These are phyloP conservation scores for Megalopta genalis DNA, from an alignment of 1,140 invertebrate species.

Conservation along the genomic window DNA sequence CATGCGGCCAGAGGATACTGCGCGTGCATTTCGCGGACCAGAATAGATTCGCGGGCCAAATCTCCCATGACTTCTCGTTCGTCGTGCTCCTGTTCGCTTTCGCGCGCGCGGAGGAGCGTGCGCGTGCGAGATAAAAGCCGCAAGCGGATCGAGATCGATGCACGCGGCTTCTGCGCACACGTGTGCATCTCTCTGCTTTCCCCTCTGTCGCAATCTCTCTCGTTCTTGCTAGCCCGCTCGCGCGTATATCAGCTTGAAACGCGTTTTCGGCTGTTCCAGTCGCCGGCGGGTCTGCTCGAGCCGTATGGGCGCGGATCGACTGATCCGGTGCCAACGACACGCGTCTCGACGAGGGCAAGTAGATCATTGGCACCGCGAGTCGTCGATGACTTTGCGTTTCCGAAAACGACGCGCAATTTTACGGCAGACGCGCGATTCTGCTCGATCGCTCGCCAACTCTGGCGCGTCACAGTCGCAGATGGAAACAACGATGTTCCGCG, in stretches of 20 bases:
- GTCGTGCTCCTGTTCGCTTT: conserved; percentile 49
- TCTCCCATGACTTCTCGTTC: conserved; percentile 76
- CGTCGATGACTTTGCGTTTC: conserved; percentile 8
- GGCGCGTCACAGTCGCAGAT: conserved; percentile 21
- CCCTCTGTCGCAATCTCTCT: not conserved
- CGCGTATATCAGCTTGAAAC: not conserved
- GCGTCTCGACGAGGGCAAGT: not conserved
- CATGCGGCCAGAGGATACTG: conserved; percentile 74
- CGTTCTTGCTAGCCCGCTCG: not conserved
- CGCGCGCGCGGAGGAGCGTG: not conserved
- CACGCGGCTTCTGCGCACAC: conserved; percentile 15
- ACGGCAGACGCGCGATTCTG: not conserved
- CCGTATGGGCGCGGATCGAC: not conserved
- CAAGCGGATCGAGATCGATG: conserved; percentile 23
- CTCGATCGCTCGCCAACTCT: conserved; percentile 28
- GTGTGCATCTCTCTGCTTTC: not conserved
- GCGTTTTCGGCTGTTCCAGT: not conserved
- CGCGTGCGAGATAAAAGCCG: conserved; percentile 11
- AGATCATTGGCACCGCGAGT: not conserved
- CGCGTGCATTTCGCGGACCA: conserved; percentile 72
- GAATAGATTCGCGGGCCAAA: conserved; percentile 75
- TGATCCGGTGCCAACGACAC: not conserved
- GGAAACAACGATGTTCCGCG: conserved; percentile 39
- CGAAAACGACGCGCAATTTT: conserved; percentile 33
- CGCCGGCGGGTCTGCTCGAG: not conserved